Evolutionary conservation across 2,113 vertebrate species (phyloP), one percentile per base, ranked within the genome.

Genomic region (Cebidichthys violaceus): DNA sequence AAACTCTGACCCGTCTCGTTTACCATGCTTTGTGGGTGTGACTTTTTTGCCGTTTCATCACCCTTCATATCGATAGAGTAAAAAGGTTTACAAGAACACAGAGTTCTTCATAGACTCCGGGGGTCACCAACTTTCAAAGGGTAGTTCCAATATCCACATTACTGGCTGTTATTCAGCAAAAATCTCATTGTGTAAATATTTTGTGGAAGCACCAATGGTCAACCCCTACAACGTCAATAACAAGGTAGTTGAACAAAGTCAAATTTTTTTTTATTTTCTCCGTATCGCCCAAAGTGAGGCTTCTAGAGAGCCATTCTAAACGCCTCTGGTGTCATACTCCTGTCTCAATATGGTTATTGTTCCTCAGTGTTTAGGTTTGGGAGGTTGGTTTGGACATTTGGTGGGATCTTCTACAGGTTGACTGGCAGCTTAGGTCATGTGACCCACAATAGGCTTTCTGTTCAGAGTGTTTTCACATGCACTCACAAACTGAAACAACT

Each of bases 401-500:
- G 24, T 7, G 7, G 35, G 39, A 66, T 75, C 65, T 57, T 68
- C 18, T 52, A 31, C 18, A 39, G 62, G 27, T 64, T 73, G 27
- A 24, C 33, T 45, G 8, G 6, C 29, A 17, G 1, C 37, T 79
- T 43, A n/a, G 35, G 55, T 37, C 33, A 33, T 54, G 33, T 45
- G 37, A 33, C 37, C 29, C 10, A 5, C 55, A 20, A 9, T 9
- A 17, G 33, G 41, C 22, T 35, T 55, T 79, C 29, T 17, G 22
- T 75, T 18, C 13, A 35, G 15, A 27, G 24, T 24, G n/a, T 37
- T 67, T 59, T 72, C 13, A 35, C 27, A 9, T 74, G 39, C 4
- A 18, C 14, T 77, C 50, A 8, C 37, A 64, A 60, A 70, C 0
- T 50, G 5, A 47, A 82, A 85, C 55, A 70, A 52, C 10, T 64